phyloP scores from a whole-genome alignment of 2,888 invertebrate species.

The Lycaena phlaeas region DNA sequence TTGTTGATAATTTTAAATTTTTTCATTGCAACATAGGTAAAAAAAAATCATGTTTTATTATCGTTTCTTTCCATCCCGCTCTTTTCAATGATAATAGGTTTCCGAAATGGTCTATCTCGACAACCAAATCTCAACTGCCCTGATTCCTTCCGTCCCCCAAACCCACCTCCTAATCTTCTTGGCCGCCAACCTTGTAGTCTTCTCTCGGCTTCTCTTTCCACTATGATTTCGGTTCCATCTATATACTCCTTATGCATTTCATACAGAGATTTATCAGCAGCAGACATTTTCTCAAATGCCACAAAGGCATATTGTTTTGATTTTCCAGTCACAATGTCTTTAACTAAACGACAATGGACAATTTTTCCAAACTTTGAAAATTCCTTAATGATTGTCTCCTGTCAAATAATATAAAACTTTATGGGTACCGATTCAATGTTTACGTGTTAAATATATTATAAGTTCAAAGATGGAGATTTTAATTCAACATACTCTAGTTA shows the following conservation, averaged over 20 bases:
- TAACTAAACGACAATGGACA: conserved; percentile 75
- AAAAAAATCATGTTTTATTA: no score
- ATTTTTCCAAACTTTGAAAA: conserved; percentile 79
- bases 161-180: conserved; percentile 88
- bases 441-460: no score
- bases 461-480: no score
- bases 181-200: conserved; percentile 86
- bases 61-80: no score
- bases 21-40: no score
- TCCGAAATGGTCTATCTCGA: conserved; percentile 81
- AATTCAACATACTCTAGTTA: no score
- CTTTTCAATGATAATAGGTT: conserved; percentile 54
- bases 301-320: conserved; percentile 90
- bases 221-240: conserved; percentile 79
- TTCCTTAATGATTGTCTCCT: conserved; percentile 68
- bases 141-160: conserved; percentile 88
- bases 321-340: conserved; percentile 87
- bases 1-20: no score
- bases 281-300: conserved; percentile 78
- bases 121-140: conserved; percentile 92
- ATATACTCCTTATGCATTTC: conserved; percentile 74
- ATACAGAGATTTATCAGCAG: conserved; percentile 75
- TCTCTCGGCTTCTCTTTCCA: conserved; percentile 83
- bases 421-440: background rate
- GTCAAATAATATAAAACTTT: conserved; percentile 22